Percentiles rank a stretch among this genome's conserved stretches.
Conservation (phyloP, 2,888 invertebrate species). For the Lampropteryx suffumata region DNA sequence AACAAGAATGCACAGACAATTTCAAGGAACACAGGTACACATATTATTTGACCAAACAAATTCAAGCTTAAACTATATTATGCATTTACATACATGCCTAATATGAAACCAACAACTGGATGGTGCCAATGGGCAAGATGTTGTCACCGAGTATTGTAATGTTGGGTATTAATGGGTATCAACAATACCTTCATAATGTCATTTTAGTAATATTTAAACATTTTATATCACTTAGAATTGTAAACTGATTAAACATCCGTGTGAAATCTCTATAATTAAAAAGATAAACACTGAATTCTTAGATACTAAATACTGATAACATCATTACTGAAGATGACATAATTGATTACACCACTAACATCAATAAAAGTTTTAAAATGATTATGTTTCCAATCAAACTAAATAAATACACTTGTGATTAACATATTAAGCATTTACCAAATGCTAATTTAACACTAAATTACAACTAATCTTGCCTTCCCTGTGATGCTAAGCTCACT, state of each 20-base stretch:
- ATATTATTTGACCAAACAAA: too few species aligned
- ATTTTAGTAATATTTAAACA: too few species aligned
- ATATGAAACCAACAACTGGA: too few species aligned
- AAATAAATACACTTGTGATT: slow-evolving; percentile 11
- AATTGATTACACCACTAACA: slow-evolving; percentile 8
- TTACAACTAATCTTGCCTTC: slow-evolving; percentile 27
- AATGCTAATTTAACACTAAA: slow-evolving; percentile 23
- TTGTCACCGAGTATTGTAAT: too few species aligned
- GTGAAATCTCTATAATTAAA: slow-evolving; percentile 26
- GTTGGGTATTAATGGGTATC: background rate
- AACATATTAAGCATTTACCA: slow-evolving; percentile 13
- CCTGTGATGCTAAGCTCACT: slow-evolving; percentile 36
- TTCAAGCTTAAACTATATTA: too few species aligned
- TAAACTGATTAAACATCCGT: background rate
- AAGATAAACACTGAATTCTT: slow-evolving; percentile 20
- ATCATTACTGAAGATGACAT: slow-evolving; percentile 7
- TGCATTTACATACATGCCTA: too few species aligned
- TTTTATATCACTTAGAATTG: background rate
- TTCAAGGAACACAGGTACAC: too few species aligned
- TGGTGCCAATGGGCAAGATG: too few species aligned
- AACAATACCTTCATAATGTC: too few species aligned
- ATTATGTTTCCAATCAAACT: background rate
- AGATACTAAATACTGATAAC: slow-evolving; percentile 26
- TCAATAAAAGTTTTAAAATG: background rate
- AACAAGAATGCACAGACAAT: too few species aligned